A percentile compares a stretch with the other conserved stretches of the same genome.
phyloP scores from a whole-genome alignment of 1,140 invertebrate species.

The Cheumatopsyche charites region DNA sequence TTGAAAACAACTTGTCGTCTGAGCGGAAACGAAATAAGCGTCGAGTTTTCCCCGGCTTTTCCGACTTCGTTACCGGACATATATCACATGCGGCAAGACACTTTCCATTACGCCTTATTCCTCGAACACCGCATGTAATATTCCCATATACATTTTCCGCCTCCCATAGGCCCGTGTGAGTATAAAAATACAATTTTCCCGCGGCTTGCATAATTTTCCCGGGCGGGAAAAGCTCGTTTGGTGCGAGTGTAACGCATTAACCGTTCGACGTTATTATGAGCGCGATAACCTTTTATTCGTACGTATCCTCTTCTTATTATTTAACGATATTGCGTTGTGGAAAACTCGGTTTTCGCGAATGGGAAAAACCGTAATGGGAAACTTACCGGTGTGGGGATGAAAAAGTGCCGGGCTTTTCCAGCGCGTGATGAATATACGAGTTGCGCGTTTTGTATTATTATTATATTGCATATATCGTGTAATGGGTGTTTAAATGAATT shows the following conservation, averaged over 20 bases:
- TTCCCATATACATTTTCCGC: background rate
- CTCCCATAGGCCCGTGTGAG: background rate
- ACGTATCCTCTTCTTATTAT: conserved; percentile 10
- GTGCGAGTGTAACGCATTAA: conserved; percentile 1
- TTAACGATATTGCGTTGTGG: conserved; percentile 9
- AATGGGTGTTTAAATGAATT: too few species aligned
- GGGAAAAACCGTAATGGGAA: conserved; percentile 4
- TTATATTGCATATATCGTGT: too few species aligned
- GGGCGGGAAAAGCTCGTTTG: too few species aligned
- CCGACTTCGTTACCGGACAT: conserved; percentile 10
- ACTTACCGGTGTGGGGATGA: conserved; percentile 15
- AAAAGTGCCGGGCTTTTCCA: background rate
- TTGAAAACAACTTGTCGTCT: too few species aligned
- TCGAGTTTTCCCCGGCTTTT: conserved; percentile 9
- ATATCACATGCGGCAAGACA: conserved; percentile 10
- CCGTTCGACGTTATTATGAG: conserved; percentile 14
- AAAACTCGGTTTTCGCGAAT: conserved; percentile 22
- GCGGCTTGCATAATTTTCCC: conserved; percentile 2
- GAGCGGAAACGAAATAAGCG: background rate
- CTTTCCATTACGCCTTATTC: conserved; percentile 18
- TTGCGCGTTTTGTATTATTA: background rate
- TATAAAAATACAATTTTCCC: background rate
- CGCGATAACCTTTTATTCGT: conserved; percentile 23
- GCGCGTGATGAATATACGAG: conserved; percentile 20
- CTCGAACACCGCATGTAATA: background rate